Conservation (phyloP, 2,113 vertebrate genomes). For the Callocephalon fimbriatum region DNA sequence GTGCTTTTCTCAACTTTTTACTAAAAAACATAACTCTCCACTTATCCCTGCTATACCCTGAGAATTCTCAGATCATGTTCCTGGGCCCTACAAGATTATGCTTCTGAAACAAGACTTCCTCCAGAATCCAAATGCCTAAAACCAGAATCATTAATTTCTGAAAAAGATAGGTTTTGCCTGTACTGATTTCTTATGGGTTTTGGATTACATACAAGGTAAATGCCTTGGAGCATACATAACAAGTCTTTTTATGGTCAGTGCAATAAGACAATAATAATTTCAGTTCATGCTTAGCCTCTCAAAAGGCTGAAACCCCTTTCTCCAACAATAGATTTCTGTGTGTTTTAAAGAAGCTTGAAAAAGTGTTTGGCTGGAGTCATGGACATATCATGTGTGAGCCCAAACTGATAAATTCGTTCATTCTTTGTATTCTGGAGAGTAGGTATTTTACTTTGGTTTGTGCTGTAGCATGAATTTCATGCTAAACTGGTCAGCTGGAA, state of each 20-base stretch:
- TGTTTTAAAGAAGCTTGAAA: background rate
- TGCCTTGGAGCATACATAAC: background rate
- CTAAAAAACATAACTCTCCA: background rate
- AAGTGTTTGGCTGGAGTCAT: background rate
- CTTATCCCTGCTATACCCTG: background rate
- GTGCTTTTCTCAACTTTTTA: background rate
- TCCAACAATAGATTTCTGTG: background rate
- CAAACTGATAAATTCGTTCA: background rate
- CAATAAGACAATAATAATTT: background rate
- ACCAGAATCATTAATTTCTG: background rate
- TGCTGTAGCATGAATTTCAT: background rate
- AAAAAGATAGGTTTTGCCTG: background rate
- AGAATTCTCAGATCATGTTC: conserved; percentile 15
- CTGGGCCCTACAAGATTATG: background rate
- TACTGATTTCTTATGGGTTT: background rate
- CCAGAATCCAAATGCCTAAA: background rate
- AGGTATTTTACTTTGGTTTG: background rate
- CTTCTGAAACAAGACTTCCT: background rate
- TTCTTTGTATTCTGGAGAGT: background rate
- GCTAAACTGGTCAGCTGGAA: background rate
- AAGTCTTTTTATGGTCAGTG: background rate
- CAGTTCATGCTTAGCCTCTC: background rate
- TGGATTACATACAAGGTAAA: background rate
- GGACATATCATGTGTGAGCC: background rate
- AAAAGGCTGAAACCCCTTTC: background rate